Conservation (phyloP, 2,797 vertebrate species). For the Ceryle rudis region DNA sequence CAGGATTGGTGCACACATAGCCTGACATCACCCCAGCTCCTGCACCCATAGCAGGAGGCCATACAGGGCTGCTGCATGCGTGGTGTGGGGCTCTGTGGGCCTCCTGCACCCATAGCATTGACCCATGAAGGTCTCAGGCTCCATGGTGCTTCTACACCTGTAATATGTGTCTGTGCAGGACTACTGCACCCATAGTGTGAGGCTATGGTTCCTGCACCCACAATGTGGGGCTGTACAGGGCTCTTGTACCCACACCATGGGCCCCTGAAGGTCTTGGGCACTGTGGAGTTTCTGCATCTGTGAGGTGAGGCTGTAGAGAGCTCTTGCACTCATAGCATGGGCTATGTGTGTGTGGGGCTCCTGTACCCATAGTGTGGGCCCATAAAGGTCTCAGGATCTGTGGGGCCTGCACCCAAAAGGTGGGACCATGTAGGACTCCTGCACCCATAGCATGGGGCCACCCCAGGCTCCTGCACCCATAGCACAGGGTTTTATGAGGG, state of each 20-base stretch:
- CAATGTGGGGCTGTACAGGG: neutral
- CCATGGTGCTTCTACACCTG: neutral
- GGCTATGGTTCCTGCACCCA: neutral
- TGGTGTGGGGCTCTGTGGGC: neutral
- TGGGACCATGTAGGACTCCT: neutral
- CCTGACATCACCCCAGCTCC: neutral
- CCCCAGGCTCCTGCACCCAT: no score
- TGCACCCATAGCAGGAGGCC: neutral
- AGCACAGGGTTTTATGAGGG: neutral
- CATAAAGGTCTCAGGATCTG: neutral
- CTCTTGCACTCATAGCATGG: no score
- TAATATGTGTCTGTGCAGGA: no score
- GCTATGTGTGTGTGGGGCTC: no score
- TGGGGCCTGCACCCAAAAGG: fast-evolving
- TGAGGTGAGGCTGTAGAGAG: fast-evolving
- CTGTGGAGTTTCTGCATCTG: neutral
- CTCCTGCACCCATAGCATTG: neutral
- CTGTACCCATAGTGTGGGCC: no score
- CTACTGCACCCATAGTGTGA: neutral
- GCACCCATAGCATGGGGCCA: neutral
- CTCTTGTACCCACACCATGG: neutral
- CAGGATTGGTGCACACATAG: neutral
- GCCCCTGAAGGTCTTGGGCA: neutral
- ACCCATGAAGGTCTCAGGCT: neutral
- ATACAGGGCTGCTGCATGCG: neutral